phyloP scores from a whole-genome alignment of 2,888 invertebrate species.

The Caenorhabditis uteleia region DNA sequence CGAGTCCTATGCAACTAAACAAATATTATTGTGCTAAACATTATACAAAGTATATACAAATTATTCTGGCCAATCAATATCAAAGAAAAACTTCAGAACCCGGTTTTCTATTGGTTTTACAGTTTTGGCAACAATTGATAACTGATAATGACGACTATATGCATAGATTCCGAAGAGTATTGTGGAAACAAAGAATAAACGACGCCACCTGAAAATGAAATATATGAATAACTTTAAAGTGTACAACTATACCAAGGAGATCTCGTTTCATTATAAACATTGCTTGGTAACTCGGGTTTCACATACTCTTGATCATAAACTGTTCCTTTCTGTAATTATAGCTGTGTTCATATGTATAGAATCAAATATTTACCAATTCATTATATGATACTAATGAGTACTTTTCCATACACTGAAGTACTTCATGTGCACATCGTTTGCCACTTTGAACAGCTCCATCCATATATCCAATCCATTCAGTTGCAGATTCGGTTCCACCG shows the following conservation, averaged over 20 bases:
- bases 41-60: no score
- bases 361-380: slow-evolving; percentile 22
- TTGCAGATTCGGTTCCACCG: slow-evolving; percentile 70
- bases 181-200: slow-evolving; percentile 31
- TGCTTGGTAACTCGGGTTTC: not conserved
- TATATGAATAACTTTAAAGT: slow-evolving; percentile 1
- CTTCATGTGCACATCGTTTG: slow-evolving; percentile 34
- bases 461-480: slow-evolving; percentile 70
- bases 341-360: not conserved
- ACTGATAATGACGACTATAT: slow-evolving; percentile 39
- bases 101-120: slow-evolving; percentile 35
- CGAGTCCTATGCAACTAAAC: no score
- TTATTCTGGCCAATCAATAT: slow-evolving; percentile 4
- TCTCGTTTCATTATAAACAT: slow-evolving; percentile 4
- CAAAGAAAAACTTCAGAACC: slow-evolving; percentile 8
- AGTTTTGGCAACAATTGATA: slow-evolving; percentile 34
- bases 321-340: not conserved
- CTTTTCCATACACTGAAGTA: slow-evolving; percentile 29
- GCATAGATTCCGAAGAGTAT: slow-evolving; percentile 41
- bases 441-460: slow-evolving; percentile 69
- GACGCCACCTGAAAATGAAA: no score
- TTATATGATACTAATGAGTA: slow-evolving; percentile 25
- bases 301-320: slow-evolving; percentile 3
- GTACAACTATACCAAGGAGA: no score
- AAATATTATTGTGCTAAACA: no score